phyloP scores from a whole-genome alignment of 2,888 invertebrate species.

The Tiliacea aurago region DNA sequence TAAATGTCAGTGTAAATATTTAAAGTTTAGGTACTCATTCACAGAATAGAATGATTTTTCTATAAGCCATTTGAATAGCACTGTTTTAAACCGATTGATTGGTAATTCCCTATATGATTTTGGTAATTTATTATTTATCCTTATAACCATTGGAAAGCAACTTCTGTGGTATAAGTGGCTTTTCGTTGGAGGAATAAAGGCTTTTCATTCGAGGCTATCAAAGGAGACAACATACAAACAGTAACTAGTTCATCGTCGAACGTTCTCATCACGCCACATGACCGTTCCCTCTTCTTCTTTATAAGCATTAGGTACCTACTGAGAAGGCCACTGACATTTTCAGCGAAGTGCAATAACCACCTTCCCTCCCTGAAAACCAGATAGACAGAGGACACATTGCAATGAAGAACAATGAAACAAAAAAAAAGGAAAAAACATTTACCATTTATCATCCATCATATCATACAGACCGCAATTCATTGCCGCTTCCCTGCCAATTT shows the following conservation, averaged over 20 bases:
- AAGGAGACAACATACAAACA: background rate
- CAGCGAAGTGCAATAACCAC: background rate
- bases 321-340: background rate
- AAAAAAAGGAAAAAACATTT: constrained; percentile 17
- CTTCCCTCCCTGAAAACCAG: background rate
- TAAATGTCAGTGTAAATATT: too few relatives aligned
- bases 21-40: too few relatives aligned
- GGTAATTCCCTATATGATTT: too few relatives aligned
- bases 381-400: background rate
- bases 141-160: too few relatives aligned
- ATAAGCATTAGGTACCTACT: background rate
- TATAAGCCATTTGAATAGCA: too few relatives aligned
- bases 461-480: constrained; percentile 44
- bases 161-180: too few relatives aligned
- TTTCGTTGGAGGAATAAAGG: too few relatives aligned
- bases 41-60: too few relatives aligned
- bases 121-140: too few relatives aligned
- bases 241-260: background rate
- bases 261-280: background rate
- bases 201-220: too few relatives aligned
- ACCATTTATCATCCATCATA: constrained; percentile 23
- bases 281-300: background rate
- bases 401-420: constrained; percentile 11
- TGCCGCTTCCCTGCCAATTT: constrained; percentile 38
- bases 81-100: too few relatives aligned